Conservation (phyloP, 2,888 invertebrate genomes). For the Luffia ferchaultella region DNA sequence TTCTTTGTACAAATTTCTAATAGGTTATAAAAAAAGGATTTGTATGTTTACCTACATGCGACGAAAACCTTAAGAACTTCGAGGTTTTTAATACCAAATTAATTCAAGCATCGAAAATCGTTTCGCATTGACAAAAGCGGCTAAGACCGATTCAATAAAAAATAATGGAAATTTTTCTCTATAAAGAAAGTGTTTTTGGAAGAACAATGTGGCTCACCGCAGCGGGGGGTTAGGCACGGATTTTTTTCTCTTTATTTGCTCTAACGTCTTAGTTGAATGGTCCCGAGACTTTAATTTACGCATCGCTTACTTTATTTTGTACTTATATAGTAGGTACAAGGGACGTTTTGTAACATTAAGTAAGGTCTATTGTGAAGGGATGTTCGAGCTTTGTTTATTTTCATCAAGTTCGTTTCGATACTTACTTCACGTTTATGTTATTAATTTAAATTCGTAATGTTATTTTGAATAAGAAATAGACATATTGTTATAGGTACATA, state of each 20-base stretch:
- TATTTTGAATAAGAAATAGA: no score
- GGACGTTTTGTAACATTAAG: constrained; percentile 49
- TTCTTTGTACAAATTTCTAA: no score
- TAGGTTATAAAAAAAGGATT: no score
- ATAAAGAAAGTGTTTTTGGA: constrained; percentile 61
- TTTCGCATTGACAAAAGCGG: constrained; percentile 30
- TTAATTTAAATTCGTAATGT: no score
- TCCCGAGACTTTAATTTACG: constrained; percentile 59
- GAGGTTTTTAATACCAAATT: constrained; percentile 26
- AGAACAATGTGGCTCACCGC: constrained; percentile 56
- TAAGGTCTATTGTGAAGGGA: constrained; percentile 12
- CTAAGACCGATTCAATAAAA: constrained; percentile 41
- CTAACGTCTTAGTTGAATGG: constrained; percentile 46
- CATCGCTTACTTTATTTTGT: constrained; percentile 55
- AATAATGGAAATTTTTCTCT: constrained; percentile 39
- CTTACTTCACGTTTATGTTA: constrained; percentile 5
- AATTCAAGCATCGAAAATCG: constrained; percentile 50
- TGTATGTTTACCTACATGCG: no score
- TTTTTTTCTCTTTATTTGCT: constrained; percentile 39
- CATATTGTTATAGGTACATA: no score
- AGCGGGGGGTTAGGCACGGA: constrained; percentile 49
- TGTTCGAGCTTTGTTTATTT: not conserved
- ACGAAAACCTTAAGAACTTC: no score
- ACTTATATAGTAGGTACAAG: constrained; percentile 20
- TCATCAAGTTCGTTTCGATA: not conserved